Conservation (phyloP, 2,888 invertebrate species). For the Clostera curtula region DNA sequence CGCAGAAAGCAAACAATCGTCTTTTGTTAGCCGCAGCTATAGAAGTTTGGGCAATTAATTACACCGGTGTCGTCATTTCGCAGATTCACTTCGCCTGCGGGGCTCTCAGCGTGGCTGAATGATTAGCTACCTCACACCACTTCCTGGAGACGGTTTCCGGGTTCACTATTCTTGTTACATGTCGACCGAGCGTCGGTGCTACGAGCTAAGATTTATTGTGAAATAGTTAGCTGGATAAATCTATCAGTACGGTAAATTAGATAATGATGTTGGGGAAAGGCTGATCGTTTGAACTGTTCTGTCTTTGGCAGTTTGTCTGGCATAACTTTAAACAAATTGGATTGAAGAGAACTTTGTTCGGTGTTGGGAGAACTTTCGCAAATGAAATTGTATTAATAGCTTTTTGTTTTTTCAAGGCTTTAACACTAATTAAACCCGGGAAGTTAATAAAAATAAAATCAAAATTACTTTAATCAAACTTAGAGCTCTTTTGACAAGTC, state of each 20-base stretch:
- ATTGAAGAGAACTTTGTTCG: neutral
- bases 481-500: no score
- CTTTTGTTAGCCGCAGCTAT: slow-evolving; percentile 62
- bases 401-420: no score
- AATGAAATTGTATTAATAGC: no score
- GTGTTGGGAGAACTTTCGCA: no score
- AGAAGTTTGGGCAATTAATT: slow-evolving; percentile 67
- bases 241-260: neutral
- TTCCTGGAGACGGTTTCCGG: slow-evolving; percentile 10
- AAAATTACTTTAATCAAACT: no score
- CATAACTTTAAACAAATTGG: neutral
- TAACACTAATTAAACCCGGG: no score
- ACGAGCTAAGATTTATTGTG: no score
- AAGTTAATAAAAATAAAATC: no score
- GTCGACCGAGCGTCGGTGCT: no score
- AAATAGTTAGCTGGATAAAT: neutral
- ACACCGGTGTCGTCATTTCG: slow-evolving; percentile 53
- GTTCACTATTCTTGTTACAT: slow-evolving; percentile 6
- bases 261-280: neutral
- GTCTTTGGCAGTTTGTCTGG: slow-evolving; percentile 1
- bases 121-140: slow-evolving; percentile 35
- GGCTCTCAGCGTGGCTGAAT: slow-evolving; percentile 43
- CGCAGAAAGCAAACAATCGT: slow-evolving; percentile 64
- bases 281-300: neutral
- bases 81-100: slow-evolving; percentile 54